Evolutionary conservation across 2,888 invertebrate species (phyloP).

Genomic region (Drosophila subsilvestris): DNA sequence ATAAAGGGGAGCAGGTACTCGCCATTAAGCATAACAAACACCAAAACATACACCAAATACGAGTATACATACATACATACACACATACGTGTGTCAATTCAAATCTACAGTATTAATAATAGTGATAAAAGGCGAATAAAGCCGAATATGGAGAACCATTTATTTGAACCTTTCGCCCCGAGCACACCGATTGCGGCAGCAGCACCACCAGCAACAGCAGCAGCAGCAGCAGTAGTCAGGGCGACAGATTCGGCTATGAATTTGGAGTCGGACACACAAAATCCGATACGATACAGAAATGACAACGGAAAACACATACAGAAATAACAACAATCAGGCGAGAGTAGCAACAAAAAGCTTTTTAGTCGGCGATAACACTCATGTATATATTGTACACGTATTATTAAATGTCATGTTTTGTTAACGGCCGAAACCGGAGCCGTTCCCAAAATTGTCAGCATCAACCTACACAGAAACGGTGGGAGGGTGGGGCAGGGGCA

Average conservation of each 20-base stretch:
- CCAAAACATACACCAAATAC: constrained; percentile 15
- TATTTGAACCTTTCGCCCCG: constrained; percentile 64
- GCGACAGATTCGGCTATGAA: constrained; percentile 39
- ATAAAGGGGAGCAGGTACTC: constrained; percentile 54
- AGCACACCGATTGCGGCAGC: constrained; percentile 43
- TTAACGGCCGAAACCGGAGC: constrained; percentile 72
- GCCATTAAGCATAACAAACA: constrained; percentile 63
- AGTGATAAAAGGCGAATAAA: constrained; percentile 69
- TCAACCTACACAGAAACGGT: constrained; percentile 66
- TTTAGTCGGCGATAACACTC: constrained; percentile 79
- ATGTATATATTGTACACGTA: constrained; percentile 76
- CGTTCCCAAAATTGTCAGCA: constrained; percentile 74
- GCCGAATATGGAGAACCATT: constrained; percentile 62
- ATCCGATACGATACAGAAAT: constrained; percentile 67
- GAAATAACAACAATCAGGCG: constrained; percentile 46
- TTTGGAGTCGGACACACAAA: constrained; percentile 51
- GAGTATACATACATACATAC: constrained; percentile 62
- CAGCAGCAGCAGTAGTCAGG: constrained; percentile 13
- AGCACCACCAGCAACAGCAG: constrained; percentile 26
- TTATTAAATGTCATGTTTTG: constrained; percentile 79
- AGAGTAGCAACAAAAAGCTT: constrained; percentile 75
- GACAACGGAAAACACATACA: constrained; percentile 67
- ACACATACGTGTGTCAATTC: constrained; percentile 59
- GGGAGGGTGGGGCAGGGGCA: neutral
- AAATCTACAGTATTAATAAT: constrained; percentile 74